Percentiles rank a stretch among this genome's conserved stretches.
Evolutionary conservation across 1,140 invertebrate genomes (phyloP).

Genomic region (Pteromalus puparum): DNA sequence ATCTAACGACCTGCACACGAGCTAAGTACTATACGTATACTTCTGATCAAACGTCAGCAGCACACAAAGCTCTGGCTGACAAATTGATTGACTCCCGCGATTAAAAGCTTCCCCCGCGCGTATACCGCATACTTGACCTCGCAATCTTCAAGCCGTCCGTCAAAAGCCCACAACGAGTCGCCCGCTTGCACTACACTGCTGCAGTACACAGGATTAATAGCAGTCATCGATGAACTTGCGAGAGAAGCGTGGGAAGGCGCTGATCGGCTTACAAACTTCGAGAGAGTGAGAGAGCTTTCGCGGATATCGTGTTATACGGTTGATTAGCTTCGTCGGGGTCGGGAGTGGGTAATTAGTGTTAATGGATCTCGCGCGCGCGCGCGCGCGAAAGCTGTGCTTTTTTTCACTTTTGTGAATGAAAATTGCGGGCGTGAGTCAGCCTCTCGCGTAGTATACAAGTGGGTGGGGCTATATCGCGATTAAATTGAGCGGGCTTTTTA

Average conservation of each 20-base stretch:
- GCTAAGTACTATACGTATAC: neutral
- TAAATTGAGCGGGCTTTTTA: too few relatives aligned
- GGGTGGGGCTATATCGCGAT: too few relatives aligned
- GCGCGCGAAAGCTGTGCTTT: neutral
- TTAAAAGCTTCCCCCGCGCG: neutral
- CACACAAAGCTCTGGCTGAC: neutral
- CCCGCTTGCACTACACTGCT: too few relatives aligned
- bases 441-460: too few relatives aligned
- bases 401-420: neutral
- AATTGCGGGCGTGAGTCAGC: too few relatives aligned
- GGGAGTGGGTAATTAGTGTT: neutral
- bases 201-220: neutral
- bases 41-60: neutral
- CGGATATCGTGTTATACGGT: neutral
- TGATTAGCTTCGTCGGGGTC: neutral
- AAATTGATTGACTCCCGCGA: neutral
- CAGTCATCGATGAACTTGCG: conserved; percentile 3
- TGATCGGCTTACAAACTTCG: neutral
- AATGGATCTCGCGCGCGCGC: neutral
- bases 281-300: too few relatives aligned
- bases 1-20: too few relatives aligned
- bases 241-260: neutral
- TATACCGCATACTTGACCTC: neutral
- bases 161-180: neutral
- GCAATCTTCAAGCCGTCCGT: neutral